phyloP scores from a whole-genome alignment of 2,888 invertebrate genomes.

The Petrophora chlorosata region DNA sequence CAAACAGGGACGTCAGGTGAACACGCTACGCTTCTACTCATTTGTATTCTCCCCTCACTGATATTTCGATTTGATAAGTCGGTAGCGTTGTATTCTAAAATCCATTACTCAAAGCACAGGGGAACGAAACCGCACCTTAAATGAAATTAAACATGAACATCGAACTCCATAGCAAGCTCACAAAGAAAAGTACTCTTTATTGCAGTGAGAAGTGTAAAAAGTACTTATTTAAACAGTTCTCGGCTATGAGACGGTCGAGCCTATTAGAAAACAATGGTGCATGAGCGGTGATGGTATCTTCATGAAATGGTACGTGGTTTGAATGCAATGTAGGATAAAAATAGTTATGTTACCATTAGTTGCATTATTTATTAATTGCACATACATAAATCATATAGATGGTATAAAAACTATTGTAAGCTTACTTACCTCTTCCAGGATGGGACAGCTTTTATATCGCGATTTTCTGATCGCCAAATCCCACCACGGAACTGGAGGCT shows the following conservation, averaged over 20 bases:
- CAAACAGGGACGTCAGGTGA: slow-evolving; percentile 48
- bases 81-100: slow-evolving; percentile 46
- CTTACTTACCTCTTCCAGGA: slow-evolving; percentile 88
- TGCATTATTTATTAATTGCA: slow-evolving; percentile 26
- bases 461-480: slow-evolving; percentile 92
- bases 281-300: slow-evolving; percentile 21
- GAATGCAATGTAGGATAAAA: slow-evolving; percentile 16
- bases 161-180: slow-evolving; percentile 34
- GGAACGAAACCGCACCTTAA: slow-evolving; percentile 50
- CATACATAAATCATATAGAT: slow-evolving; percentile 11
- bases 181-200: slow-evolving; percentile 9
- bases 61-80: slow-evolving; percentile 53
- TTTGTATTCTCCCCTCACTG: slow-evolving; percentile 58
- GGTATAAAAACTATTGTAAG: too few relatives aligned
- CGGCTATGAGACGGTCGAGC: slow-evolving; percentile 2
- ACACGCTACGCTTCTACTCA: slow-evolving; percentile 54
- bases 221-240: slow-evolving; percentile 7
- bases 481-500: slow-evolving; percentile 93
- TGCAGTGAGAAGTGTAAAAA: slow-evolving; percentile 16
- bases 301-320: slow-evolving; percentile 17
- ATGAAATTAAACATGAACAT: slow-evolving; percentile 35
- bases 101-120: slow-evolving; percentile 44
- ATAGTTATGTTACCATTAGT: slow-evolving; percentile 14
- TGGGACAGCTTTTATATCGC: slow-evolving; percentile 92
- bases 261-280: slow-evolving; percentile 26